Evolutionary conservation across 1,140 invertebrate species (phyloP).

Genomic region (Dufourea novaeangliae): DNA sequence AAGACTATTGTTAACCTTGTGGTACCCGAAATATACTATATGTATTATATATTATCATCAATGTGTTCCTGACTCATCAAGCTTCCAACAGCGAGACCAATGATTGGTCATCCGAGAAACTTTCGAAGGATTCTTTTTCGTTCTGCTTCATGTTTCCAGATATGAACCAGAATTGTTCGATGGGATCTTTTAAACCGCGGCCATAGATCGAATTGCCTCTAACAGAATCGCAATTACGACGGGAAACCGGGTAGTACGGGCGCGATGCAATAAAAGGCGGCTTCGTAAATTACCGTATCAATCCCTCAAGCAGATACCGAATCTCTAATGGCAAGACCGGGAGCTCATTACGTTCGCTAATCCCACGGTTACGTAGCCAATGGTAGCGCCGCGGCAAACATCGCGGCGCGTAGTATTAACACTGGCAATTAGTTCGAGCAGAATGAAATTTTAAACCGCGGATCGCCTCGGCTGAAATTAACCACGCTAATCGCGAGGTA

Average conservation of each 20-base stretch:
- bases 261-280: constrained; percentile 10
- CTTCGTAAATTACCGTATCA: constrained; percentile 37
- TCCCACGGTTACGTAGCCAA: constrained; percentile 31
- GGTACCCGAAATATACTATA: too few relatives aligned
- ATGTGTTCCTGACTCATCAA: too few relatives aligned
- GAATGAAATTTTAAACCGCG: constrained; percentile 53
- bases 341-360: constrained; percentile 45
- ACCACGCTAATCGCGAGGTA: constrained; percentile 45
- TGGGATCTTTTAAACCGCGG: neutral
- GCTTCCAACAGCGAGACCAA: too few relatives aligned
- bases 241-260: neutral
- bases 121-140: too few relatives aligned
- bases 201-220: neutral
- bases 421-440: constrained; percentile 46
- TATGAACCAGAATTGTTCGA: neutral
- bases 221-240: neutral
- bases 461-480: constrained; percentile 29
- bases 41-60: too few relatives aligned
- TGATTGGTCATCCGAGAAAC: too few relatives aligned
- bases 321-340: constrained; percentile 41
- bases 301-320: constrained; percentile 44
- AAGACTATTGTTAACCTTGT: too few relatives aligned
- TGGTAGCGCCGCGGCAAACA: constrained; percentile 30
- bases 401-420: constrained; percentile 46
- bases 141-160: neutral